Evolutionary conservation across 2,113 vertebrate species (phyloP).

Genomic region (Lepidothrix coronata): DNA sequence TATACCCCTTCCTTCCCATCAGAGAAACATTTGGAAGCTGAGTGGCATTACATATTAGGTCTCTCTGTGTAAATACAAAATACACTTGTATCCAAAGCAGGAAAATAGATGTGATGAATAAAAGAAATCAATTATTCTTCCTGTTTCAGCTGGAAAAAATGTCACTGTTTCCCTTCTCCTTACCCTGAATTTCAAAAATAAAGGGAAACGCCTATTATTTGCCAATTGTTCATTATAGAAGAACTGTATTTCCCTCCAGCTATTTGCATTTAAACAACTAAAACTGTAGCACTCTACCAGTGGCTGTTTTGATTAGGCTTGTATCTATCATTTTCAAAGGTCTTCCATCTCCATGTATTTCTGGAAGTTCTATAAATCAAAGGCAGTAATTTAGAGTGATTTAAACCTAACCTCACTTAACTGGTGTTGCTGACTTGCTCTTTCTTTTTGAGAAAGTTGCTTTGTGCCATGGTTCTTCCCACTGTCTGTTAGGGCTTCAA

Average conservation of each 20-base stretch:
- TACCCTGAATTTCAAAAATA: neutral
- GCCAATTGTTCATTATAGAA: neutral
- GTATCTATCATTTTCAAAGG: neutral
- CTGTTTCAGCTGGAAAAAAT: constrained; percentile 47
- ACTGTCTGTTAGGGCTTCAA: neutral
- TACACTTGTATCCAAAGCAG: neutral
- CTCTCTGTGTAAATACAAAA: neutral
- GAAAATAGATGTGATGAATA: constrained; percentile 1
- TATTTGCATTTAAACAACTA: neutral
- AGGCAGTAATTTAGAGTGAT: neutral
- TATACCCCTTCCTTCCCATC: neutral
- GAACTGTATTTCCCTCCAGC: neutral
- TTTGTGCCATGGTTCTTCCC: neutral
- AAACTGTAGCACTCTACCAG: neutral
- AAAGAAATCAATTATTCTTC: constrained; percentile 31
- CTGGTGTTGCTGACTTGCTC: rapidly evolving
- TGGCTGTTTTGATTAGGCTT: neutral
- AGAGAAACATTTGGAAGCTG: neutral
- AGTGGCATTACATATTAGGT: neutral
- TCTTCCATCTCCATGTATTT: neutral
- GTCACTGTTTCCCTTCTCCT: constrained; percentile 15
- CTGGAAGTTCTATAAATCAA: neutral
- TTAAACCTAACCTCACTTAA: neutral
- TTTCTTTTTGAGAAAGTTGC: neutral
- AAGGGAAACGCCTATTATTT: constrained; percentile 25